Base-by-base conservation (phyloP, 2,113 vertebrate genomes). In the Apistogramma diplotaenia region DNA sequence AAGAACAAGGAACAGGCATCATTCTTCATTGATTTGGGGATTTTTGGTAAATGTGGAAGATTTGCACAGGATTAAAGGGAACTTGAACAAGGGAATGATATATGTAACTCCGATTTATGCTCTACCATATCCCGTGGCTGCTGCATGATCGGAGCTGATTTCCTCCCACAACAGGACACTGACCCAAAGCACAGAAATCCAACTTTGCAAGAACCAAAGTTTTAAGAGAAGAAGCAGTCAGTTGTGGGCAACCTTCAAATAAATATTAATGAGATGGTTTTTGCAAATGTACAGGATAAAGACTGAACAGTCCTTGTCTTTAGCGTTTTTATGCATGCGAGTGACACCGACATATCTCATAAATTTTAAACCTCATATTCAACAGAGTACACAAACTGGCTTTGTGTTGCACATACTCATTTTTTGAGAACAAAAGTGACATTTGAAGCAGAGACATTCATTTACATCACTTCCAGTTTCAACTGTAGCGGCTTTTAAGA, bases 391-490 rank as follows among this genome's bases (percentile, higher is more conserved):
- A 78, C 37, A 37, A 88, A 90, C 90, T 82, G 67, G 59, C 85
- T 57, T 71, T 4, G 72, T 49, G 83, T 92, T 81, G 81, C 89
- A 15, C 43, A 43, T 65, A 18, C 27, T 43, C 43, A 43, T 85
- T 67, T 73, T 77, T 67, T 35, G 85, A 87, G 84, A 90, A 90
- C 89, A 92, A 85, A 89, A 89, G 87, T 60, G 82, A 89, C 54
- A 85, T 90, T 87, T 91, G 89, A 91, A 72, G 89, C 92, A 88
- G 87, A 78, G 89, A 79, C 77, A 84, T 89, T 93, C 91, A 94
- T 91, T 93, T 89, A 91, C 91, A 90, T 12, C 18, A 33, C 9
- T n/a, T 60, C 18, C 19, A 31, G 31, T 70, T 25, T 53, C 51
- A 53, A n/a, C 3, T 8, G 18, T 1, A 53, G n/a, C 51, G 51